Evolutionary conservation across 2,113 vertebrate genomes (phyloP).

Genomic region (Paralichthys olivaceus): DNA sequence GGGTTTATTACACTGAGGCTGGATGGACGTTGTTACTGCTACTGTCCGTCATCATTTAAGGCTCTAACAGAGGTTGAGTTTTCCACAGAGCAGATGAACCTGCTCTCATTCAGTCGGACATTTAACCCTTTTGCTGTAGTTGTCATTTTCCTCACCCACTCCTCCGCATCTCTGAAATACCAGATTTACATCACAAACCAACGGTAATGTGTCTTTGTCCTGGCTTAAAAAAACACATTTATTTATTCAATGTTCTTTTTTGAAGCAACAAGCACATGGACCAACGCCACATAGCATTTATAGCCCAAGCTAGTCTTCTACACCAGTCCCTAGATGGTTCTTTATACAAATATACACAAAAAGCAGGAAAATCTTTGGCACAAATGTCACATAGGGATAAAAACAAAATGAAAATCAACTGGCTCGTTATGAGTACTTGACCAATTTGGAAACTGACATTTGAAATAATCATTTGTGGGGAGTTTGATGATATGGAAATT

Average conservation of each 20-base stretch:
- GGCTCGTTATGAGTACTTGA: not conserved
- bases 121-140: not conserved
- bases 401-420: not conserved
- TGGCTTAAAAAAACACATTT: not conserved
- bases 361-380: not conserved
- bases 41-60: constrained; percentile 25
- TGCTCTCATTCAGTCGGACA: not conserved
- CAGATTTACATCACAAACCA: not conserved
- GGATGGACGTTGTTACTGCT: constrained; percentile 23
- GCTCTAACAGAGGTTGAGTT: constrained; percentile 18
- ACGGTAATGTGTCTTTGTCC: not conserved
- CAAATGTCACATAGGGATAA: not conserved
- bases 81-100: constrained; percentile 10
- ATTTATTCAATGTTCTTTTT: constrained; percentile 11
- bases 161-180: not conserved
- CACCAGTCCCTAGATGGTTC: not conserved
- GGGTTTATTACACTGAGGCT: not conserved
- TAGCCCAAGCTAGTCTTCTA: not conserved
- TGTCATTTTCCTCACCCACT: too few relatives aligned
- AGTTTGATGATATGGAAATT: too few relatives aligned
- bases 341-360: not conserved
- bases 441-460: too few relatives aligned
- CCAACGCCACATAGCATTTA: constrained; percentile 7
- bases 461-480: too few relatives aligned
- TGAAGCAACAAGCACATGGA: not conserved